Conservation (phyloP, 2,888 invertebrate species). For the Alitta virens region DNA sequence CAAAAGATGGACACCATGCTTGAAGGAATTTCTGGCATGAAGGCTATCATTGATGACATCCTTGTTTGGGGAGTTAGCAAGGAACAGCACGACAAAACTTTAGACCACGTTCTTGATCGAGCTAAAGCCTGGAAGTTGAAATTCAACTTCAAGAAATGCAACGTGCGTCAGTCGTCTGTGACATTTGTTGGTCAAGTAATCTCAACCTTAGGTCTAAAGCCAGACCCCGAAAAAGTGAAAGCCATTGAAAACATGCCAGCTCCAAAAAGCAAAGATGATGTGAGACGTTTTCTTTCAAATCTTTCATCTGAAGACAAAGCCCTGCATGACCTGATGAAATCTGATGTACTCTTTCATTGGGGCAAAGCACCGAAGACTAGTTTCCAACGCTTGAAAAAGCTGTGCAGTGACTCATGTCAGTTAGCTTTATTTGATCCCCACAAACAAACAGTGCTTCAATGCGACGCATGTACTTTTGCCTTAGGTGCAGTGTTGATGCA, state of each 20-base stretch:
- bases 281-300: slow-evolving; percentile 25
- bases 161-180: neutral
- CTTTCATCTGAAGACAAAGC: slow-evolving; percentile 9
- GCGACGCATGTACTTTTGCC: neutral
- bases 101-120: neutral
- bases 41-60: neutral
- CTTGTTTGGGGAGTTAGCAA: neutral
- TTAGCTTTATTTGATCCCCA: neutral
- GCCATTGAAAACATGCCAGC: neutral
- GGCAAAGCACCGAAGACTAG: neutral
- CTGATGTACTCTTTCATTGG: slow-evolving; percentile 9
- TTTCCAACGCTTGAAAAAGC: slow-evolving; percentile 4
- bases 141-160: neutral
- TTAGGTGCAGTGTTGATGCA: slow-evolving; percentile 23
- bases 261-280: slow-evolving; percentile 1
- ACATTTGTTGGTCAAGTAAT: neutral
- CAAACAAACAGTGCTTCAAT: neutral
- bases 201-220: neutral
- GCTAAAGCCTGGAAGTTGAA: neutral
- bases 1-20: slow-evolving; percentile 23
- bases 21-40: neutral
- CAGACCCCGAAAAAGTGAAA: neutral
- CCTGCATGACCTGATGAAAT: slow-evolving; percentile 4
- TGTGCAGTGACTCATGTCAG: slow-evolving; percentile 7
- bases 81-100: neutral